Conservation (phyloP, 2,888 invertebrate genomes). For the Aphidius colemani region DNA sequence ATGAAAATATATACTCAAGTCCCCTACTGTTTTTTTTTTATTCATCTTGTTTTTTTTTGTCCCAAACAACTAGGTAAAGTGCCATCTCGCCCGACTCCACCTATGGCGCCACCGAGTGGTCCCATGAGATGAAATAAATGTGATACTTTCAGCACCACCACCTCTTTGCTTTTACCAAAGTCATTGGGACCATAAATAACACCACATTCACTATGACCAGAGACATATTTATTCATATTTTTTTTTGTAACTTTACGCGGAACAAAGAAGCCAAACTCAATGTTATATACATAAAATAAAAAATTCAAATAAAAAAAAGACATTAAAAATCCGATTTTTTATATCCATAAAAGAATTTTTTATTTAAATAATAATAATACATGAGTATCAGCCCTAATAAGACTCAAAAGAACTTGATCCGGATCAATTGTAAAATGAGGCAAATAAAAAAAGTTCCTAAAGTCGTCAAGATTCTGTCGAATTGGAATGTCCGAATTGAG, state of each 20-base stretch:
- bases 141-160: slow-evolving; percentile 52
- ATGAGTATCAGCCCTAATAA: too few relatives aligned
- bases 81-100: slow-evolving; percentile 42
- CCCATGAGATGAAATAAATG: slow-evolving; percentile 41
- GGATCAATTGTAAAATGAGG: slow-evolving; percentile 12
- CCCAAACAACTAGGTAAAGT: slow-evolving; percentile 42
- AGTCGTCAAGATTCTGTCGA: background rate
- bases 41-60: slow-evolving; percentile 32
- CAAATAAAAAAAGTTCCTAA: background rate
- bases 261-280: slow-evolving; percentile 12
- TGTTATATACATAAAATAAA: background rate
- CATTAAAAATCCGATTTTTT: background rate
- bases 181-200: slow-evolving; percentile 47
- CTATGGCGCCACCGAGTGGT: slow-evolving; percentile 31
- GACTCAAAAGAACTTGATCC: background rate
- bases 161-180: slow-evolving; percentile 31
- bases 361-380: too few relatives aligned
- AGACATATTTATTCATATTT: slow-evolving; percentile 6
- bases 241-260: slow-evolving; percentile 22
- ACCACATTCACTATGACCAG: slow-evolving; percentile 39
- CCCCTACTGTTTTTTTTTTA: slow-evolving; percentile 11
- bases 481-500: slow-evolving; percentile 11
- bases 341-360: too few relatives aligned
- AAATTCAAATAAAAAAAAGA: slow-evolving; percentile 2
- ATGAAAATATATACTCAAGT: slow-evolving; percentile 2